Evolutionary conservation across 2,797 vertebrate genomes (phyloP), one percentile per base, ranked within the genome.

Genomic region (Sebastes reedi): DNA sequence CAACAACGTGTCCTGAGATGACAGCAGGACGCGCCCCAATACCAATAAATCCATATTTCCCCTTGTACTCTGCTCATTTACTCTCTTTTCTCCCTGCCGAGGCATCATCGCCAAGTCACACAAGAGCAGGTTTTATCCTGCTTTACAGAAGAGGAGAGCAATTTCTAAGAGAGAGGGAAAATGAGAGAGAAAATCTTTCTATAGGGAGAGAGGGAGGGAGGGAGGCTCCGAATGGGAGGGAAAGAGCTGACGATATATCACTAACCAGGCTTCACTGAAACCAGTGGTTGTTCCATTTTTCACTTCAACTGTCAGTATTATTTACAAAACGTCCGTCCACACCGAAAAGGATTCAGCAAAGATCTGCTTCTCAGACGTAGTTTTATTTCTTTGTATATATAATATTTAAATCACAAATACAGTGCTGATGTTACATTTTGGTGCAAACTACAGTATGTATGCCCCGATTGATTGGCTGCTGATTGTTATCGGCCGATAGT

Each of bases 1-100:
- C 84, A 82, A 79, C 84, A 81, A 39, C 61, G 62, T 84, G 84
- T 85, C 88, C 86, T 71, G 61, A 81, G 83, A 93, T 88, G 87
- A 92, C 91, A 91, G 82, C 74, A 77, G 88, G 77, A 82, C 54
- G 74, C 39, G 60, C 84, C 91, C 84, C 77, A 82, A 83, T 85
- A 89, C 87, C 83, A 87, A 92, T 93, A 92, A 92, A 94, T 93
- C 93, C 81, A 91, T 87, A 84, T 87, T 86, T 84, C 77, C 55
- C 76, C 79, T 82, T 84, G 82, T 86, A 56, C 82, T 84, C 81
- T 71, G 61, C 82, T 89, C 89, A 85, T 93, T 88, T 86, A 74
- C 82, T 73, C 73, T 59, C 64, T 69, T 85, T 80, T 83, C 76
- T 80, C 87, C 66, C 66, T 13, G 36, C 76, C 25, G 7, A 69